Base-by-base conservation (phyloP, 1,140 invertebrate species). In the Lepidurus packardi region DNA sequence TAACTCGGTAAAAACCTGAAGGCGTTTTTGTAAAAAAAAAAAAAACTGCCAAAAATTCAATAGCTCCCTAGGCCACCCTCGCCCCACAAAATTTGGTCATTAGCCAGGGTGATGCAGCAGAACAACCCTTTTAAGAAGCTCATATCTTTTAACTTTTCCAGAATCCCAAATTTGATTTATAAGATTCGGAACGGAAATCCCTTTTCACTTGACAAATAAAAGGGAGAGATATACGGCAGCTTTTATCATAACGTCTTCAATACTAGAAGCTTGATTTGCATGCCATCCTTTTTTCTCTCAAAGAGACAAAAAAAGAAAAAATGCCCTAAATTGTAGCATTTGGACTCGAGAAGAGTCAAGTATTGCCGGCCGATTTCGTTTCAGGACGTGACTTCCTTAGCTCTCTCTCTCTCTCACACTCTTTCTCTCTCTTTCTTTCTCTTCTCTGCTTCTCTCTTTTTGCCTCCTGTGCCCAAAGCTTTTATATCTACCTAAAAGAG, bases 401-500 rank as follows among this genome's bases (percentile, higher is more conserved):
- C 53, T 65, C 34, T 65, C 53, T 65, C 21, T 65, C 47, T 65
- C 53, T 21, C 21, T 65, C 3, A 7, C 53, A 7, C 16, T 13
- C n/a, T 65, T 21, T 65, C 53, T 65, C 21, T 65, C n/a, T 65
- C 53, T 21, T 65, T 65, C 13, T 65, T 21, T 65, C 13, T 13
- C 53, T 65, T 65, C 13, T 47, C 45, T 34, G 25, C 45, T 65
- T 65, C 6, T 7, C 53, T 65, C 53, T 65, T 65, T 65, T 65
- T 34, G 34, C 53, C 53, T 65, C 53, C 16, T 65, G 53, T 21
- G 7, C 16, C 53, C 21, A 34, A 65, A 65, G 53, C 53, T 65
- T 65, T 65, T 65, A 65, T 65, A 65, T 65, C n/a, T 65, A 65
- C 53, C 53, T 65, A 65, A 65, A 65, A 65, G 53, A 65, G 53